phyloP scores from a whole-genome alignment of 2,888 invertebrate genomes.

The Neuroscelio doddi region DNA sequence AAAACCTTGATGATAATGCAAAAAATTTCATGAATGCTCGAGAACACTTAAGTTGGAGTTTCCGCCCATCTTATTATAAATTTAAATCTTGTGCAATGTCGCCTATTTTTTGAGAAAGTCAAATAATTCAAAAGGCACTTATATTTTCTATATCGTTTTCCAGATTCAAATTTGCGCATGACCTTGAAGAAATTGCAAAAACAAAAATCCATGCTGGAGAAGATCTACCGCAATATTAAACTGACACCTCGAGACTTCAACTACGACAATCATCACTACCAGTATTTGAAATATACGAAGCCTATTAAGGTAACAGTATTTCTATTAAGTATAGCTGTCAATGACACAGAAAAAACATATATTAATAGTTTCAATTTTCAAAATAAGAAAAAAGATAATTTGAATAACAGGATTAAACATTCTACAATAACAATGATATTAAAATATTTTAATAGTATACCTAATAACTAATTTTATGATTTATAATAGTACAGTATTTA shows the following conservation, averaged over 20 bases:
- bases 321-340: too few relatives aligned
- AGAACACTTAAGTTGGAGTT: conserved; percentile 20
- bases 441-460: too few relatives aligned
- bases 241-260: conserved; percentile 84
- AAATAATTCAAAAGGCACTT: background rate
- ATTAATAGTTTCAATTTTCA: too few relatives aligned
- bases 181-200: conserved; percentile 62
- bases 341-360: too few relatives aligned
- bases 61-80: conserved; percentile 27
- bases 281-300: conserved; percentile 84
- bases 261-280: conserved; percentile 85
- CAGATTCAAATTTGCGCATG: conserved; percentile 56
- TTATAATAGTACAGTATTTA: too few relatives aligned
- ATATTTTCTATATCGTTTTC: conserved; percentile 12
- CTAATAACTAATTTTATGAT: too few relatives aligned
- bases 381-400: too few relatives aligned
- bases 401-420: too few relatives aligned
- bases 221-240: conserved; percentile 72
- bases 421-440: too few relatives aligned
- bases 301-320: conserved; percentile 75
- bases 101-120: conserved; percentile 4
- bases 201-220: conserved; percentile 61
- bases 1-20: conserved; percentile 11
- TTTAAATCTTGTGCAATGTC: conserved; percentile 23
- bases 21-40: conserved; percentile 28